phyloP scores from a whole-genome alignment of 2,888 invertebrate species.

The Opisthograptis luteolata region DNA sequence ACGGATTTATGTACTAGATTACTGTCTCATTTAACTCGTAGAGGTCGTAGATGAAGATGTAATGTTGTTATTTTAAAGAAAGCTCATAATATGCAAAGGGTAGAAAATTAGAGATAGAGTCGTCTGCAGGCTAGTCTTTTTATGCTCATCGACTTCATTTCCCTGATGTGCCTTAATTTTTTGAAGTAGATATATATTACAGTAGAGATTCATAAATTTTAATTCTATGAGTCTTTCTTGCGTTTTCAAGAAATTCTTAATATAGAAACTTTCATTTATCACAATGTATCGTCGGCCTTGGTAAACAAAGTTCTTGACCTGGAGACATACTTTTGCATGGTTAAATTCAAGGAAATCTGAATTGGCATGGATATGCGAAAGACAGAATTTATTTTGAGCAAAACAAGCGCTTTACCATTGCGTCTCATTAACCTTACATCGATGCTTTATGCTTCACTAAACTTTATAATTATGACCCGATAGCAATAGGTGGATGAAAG shows the following conservation, averaged over 20 bases:
- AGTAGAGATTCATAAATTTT: no score
- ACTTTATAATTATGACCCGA: no score
- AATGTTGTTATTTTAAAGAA: not conserved
- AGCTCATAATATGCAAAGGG: not conserved
- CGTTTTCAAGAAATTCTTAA: not conserved
- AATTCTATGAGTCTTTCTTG: no score
- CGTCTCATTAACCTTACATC: no score
- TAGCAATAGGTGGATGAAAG: no score
- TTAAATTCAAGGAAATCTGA: slow-evolving; percentile 23
- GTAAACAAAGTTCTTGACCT: slow-evolving; percentile 19
- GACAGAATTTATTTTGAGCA: slow-evolving; percentile 3
- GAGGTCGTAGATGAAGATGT: no score
- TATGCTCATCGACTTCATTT: not conserved
- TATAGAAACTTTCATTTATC: not conserved
- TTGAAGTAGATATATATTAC: no score
- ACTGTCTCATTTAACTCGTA: not conserved
- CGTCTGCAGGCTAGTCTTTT: not conserved
- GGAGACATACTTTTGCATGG: slow-evolving; percentile 25
- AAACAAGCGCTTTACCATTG: not conserved
- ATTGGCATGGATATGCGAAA: slow-evolving; percentile 8
- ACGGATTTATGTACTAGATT: not conserved
- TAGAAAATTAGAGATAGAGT: no score
- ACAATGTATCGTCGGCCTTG: slow-evolving; percentile 9
- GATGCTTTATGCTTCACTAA: no score
- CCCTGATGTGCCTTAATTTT: no score